These are phyloP conservation scores for Spodoptera littoralis DNA, from an alignment of 2,888 invertebrate species.

Conservation along the genomic window DNA sequence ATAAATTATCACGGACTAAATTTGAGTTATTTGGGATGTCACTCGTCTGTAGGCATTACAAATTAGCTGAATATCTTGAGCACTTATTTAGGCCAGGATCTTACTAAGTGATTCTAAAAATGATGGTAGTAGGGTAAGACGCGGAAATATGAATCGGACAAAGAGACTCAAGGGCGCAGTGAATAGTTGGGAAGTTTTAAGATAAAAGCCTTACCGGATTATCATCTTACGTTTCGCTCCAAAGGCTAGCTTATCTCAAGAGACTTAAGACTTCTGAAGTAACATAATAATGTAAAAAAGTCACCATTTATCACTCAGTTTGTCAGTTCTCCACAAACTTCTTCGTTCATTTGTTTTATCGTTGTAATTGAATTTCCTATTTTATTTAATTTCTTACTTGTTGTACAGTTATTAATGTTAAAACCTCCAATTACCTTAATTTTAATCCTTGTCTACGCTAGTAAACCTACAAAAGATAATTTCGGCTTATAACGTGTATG, in stretches of 20 bases:
- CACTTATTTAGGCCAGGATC: conserved; percentile 16
- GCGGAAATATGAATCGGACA: conserved; percentile 15
- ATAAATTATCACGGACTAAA: conserved; percentile 44
- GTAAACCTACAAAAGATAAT: conserved; percentile 3
- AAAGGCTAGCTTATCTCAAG: neutral
- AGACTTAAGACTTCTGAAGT: neutral
- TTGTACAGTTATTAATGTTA: too few species aligned
- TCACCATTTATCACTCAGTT: neutral
- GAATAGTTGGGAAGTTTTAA: conserved; percentile 23
- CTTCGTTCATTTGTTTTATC: too few species aligned
- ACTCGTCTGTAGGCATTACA: neutral
- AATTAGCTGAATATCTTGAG: neutral
- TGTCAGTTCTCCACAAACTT: too few species aligned
- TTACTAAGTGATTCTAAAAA: conserved; percentile 39
- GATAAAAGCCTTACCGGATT: conserved; percentile 7
- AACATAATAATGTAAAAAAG: neutral
- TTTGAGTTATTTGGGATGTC: conserved; percentile 21
- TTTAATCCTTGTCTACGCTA: too few species aligned
- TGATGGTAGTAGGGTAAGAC: conserved; percentile 6
- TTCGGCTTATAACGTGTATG: neutral
- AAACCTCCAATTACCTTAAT: too few species aligned
- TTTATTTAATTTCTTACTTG: too few species aligned
- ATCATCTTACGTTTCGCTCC: conserved; percentile 1
- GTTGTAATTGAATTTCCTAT: too few species aligned
- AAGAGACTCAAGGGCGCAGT: conserved; percentile 15